Conservation (phyloP, 2,888 invertebrate species). For the Caenorhabditis uteleia region DNA sequence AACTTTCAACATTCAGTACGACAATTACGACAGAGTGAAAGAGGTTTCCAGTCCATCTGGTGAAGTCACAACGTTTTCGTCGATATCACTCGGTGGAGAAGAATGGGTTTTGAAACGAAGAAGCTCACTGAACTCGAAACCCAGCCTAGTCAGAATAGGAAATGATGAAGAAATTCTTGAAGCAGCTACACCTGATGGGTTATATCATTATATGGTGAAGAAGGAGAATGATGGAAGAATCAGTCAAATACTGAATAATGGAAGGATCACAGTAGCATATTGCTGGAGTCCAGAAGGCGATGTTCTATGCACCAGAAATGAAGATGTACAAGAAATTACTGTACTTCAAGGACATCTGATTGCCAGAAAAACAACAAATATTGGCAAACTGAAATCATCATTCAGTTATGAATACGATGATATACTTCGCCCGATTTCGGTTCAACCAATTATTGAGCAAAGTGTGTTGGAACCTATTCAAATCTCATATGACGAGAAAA, state of each 20-base stretch:
- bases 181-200: slow-evolving; percentile 32
- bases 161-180: slow-evolving; percentile 12
- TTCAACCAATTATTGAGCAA: slow-evolving; percentile 35
- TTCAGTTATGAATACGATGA: slow-evolving; percentile 53
- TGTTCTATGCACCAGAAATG: slow-evolving; percentile 5
- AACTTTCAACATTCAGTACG: slow-evolving; percentile 27
- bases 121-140: slow-evolving; percentile 22
- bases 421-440: slow-evolving; percentile 30
- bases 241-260: slow-evolving; percentile 21
- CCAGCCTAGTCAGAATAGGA: slow-evolving; percentile 19
- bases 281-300: slow-evolving; percentile 23
- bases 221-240: slow-evolving; percentile 18
- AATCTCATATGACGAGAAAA: slow-evolving; percentile 39
- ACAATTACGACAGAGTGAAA: slow-evolving; percentile 36
- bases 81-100: slow-evolving; percentile 30
- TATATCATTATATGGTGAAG: slow-evolving; percentile 29
- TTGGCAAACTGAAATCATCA: slow-evolving; percentile 18
- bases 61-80: slow-evolving; percentile 32
- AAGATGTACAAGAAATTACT: slow-evolving; percentile 4
- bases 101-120: slow-evolving; percentile 33
- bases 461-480: slow-evolving; percentile 31
- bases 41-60: slow-evolving; percentile 33
- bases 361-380: slow-evolving; percentile 9
- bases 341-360: slow-evolving; percentile 27
- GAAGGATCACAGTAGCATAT: slow-evolving; percentile 9